Evolutionary conservation across 2,113 vertebrate species (phyloP).

Genomic region (Pygoscelis antarcticus): DNA sequence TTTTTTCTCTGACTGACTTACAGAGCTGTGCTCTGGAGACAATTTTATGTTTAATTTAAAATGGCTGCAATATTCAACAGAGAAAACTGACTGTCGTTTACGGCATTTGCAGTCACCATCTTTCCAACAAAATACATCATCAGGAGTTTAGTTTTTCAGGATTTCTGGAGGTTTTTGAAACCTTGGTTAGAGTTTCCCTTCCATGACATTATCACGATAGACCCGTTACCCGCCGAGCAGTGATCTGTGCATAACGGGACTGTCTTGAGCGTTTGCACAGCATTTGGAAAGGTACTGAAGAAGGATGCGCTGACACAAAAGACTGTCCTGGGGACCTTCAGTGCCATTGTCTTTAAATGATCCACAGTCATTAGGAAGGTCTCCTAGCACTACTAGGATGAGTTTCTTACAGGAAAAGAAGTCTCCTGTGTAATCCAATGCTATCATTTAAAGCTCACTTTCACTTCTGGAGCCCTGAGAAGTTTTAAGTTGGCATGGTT

Average conservation of each 20-base stretch:
- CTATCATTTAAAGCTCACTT: neutral
- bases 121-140: neutral
- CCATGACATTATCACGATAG: neutral
- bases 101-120: neutral
- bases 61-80: neutral
- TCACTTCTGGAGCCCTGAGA: neutral
- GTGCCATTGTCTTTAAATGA: slow-evolving; percentile 42
- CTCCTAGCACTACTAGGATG: neutral
- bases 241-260: neutral
- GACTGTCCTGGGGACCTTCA: neutral
- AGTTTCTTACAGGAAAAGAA: slow-evolving; percentile 16
- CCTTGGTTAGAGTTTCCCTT: neutral
- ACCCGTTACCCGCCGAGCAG: neutral
- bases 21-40: neutral
- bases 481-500: neutral
- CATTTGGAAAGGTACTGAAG: neutral
- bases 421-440: neutral
- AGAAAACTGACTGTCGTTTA: neutral
- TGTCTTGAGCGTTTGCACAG: neutral
- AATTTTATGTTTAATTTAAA: neutral
- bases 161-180: neutral
- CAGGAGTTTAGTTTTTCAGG: neutral
- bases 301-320: slow-evolving; percentile 26
- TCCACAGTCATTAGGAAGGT: neutral
- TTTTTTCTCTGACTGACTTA: neutral